Conservation (phyloP, 2,113 vertebrate genomes). For the Pan troglodytes region DNA sequence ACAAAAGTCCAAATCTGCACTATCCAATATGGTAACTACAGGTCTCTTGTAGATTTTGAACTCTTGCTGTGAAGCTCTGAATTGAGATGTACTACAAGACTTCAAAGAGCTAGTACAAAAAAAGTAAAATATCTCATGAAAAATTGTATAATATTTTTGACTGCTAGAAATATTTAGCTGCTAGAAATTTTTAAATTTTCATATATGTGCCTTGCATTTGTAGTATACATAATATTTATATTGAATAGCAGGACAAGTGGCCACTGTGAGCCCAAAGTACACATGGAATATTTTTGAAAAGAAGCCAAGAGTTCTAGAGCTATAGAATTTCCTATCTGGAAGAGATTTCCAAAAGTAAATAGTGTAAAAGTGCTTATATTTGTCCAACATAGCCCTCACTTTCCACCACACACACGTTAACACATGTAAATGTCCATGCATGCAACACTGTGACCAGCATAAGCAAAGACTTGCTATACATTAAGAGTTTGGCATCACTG, state of each 20-base stretch:
- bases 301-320: background rate
- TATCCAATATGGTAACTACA: background rate
- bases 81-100: background rate
- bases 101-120: background rate
- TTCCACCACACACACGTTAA: background rate
- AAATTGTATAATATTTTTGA: background rate
- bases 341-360: background rate
- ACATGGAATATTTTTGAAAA: constrained; percentile 44
- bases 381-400: background rate
- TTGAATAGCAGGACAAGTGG: background rate
- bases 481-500: background rate
- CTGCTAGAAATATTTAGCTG: background rate
- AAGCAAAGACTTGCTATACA: background rate
- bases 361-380: background rate
- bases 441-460: background rate
- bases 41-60: background rate
- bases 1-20: background rate
- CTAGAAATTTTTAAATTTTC: constrained; percentile 10
- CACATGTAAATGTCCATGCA: background rate
- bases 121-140: background rate
- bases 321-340: background rate
- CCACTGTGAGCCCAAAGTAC: background rate
- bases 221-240: constrained; percentile 20
- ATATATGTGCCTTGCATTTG: background rate
- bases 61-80: background rate